A percentile compares a stretch with the other conserved stretches of the same genome.
Evolutionary conservation across 2,113 vertebrate genomes (phyloP).

Genomic region (Limanda limanda): DNA sequence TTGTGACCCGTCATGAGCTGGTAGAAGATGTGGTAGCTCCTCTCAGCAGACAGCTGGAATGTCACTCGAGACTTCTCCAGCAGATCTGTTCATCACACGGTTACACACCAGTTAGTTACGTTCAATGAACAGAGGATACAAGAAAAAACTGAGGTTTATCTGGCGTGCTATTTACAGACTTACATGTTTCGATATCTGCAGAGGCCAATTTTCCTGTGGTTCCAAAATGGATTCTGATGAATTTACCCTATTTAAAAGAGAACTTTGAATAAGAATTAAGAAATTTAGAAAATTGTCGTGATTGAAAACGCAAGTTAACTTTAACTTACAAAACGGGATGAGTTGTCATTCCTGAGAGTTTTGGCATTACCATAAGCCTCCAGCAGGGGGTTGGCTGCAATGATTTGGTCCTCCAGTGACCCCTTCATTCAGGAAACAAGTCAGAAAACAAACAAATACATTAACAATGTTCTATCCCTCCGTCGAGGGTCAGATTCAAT

Average conservation of each 20-base stretch:
- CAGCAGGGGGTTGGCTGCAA: constrained; percentile 85
- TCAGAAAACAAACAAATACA: no score
- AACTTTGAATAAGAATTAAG: neutral
- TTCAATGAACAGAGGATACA: neutral
- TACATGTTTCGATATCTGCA: constrained; percentile 94
- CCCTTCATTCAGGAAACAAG: constrained; percentile 76
- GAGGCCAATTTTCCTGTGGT: constrained; percentile 92
- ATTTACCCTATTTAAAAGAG: constrained; percentile 84
- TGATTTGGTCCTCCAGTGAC: constrained; percentile 87
- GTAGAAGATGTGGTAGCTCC: constrained; percentile 85
- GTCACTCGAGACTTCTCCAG: constrained; percentile 80
- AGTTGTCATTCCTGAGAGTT: constrained; percentile 88
- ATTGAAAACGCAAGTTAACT: neutral
- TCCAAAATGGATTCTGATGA: constrained; percentile 92
- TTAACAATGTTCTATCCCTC: no score
- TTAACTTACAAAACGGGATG: constrained; percentile 86
- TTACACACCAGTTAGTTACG: neutral
- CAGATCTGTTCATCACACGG: constrained; percentile 60
- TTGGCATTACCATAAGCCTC: constrained; percentile 88
- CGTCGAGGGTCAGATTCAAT: no score
- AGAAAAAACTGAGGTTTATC: neutral
- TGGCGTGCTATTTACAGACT: constrained; percentile 60
- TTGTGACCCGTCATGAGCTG: constrained; percentile 81
- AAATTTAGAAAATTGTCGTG: neutral
- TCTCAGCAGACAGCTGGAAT: constrained; percentile 83